phyloP scores from a whole-genome alignment of 37 sponge, comb jelly and placozoan genomes.

The Bolinopsis microptera region DNA sequence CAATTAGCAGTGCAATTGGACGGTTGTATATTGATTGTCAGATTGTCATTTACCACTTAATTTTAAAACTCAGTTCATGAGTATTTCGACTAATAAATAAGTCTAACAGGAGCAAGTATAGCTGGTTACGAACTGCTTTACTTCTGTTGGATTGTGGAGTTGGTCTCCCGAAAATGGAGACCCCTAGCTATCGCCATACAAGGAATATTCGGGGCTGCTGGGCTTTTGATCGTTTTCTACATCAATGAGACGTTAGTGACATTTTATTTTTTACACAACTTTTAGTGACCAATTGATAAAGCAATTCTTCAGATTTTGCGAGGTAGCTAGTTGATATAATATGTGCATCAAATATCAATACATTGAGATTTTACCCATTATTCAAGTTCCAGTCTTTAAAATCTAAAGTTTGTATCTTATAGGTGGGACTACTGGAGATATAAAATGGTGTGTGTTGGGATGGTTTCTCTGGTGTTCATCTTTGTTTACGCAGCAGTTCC shows the following conservation, averaged over 20 bases:
- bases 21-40: no score
- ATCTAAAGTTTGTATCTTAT: no score
- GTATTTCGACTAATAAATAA: no score
- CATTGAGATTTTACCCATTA: no score
- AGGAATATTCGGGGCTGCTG: background rate
- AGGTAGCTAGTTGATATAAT: no score
- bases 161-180: background rate
- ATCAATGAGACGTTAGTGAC: conserved; percentile 28
- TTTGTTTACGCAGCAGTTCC: conserved; percentile 40
- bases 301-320: no score
- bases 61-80: no score
- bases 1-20: no score
- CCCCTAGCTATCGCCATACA: conserved; percentile 24
- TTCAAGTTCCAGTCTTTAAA: no score
- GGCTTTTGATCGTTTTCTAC: background rate
- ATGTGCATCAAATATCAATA: no score
- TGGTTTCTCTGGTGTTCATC: conserved; percentile 30
- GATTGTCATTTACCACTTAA: no score
- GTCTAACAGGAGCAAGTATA: background rate
- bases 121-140: background rate
- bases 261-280: background rate
- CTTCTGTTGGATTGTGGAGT: conserved; percentile 49
- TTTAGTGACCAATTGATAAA: no score
- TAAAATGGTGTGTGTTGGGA: conserved; percentile 47
- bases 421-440: conserved; percentile 47